Conservation (phyloP, 2,888 invertebrate genomes). For the Nebria brevicollis region DNA sequence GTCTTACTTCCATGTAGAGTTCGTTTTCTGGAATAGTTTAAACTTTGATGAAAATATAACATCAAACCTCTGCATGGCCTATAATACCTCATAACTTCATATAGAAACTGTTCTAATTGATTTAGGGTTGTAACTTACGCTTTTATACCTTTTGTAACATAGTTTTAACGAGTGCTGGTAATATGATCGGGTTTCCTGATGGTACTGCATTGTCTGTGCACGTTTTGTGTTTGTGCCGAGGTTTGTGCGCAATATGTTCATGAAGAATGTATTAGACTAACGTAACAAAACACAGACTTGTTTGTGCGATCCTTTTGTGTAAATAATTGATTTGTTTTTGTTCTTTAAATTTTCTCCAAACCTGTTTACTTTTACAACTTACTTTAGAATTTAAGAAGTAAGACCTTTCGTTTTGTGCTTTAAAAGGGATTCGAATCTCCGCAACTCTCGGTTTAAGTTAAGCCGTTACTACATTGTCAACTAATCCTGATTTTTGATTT, state of each 20-base stretch:
- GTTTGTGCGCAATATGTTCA: not conserved
- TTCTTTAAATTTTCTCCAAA: too few species aligned
- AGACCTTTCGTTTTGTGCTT: too few species aligned
- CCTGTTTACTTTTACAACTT: not conserved
- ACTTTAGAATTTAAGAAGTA: not conserved
- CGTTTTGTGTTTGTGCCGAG: not conserved
- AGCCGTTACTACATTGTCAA: too few species aligned
- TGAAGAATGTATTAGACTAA: not conserved
- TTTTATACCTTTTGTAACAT: not conserved
- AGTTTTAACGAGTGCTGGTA: not conserved
- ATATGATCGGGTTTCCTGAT: not conserved
- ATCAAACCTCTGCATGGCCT: not conserved
- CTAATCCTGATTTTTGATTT: too few species aligned
- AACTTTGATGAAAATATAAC: not conserved
- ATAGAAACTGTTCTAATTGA: not conserved
- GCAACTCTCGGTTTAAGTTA: too few species aligned
- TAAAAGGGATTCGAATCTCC: too few species aligned
- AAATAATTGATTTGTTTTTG: not conserved
- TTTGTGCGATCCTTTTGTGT: not conserved
- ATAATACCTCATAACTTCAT: not conserved
- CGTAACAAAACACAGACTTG: not conserved
- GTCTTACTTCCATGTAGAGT: too few species aligned
- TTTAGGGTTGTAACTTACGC: not conserved
- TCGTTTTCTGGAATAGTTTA: not conserved
- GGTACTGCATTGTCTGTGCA: not conserved